These are phyloP conservation scores for Hanleya hanleyi DNA, from an alignment of 2,888 invertebrate genomes.

Conservation along the genomic window DNA sequence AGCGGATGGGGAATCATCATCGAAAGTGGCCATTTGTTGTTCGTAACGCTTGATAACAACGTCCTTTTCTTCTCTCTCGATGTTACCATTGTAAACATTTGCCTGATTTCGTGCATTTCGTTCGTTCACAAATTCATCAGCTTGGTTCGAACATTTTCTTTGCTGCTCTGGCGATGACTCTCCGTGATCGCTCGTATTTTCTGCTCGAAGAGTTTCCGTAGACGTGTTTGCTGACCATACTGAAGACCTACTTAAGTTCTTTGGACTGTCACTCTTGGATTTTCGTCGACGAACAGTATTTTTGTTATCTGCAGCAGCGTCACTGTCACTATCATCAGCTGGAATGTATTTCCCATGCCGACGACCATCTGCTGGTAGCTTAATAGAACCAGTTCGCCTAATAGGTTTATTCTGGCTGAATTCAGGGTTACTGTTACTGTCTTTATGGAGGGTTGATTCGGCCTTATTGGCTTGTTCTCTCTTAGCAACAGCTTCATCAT, in stretches of 20 bases:
- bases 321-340: conserved; percentile 62
- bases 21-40: neutral
- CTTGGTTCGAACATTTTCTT: conserved; percentile 24
- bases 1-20: conserved; percentile 52
- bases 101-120: neutral
- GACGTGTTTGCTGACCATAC: conserved; percentile 64
- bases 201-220: conserved; percentile 62
- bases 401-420: conserved; percentile 33
- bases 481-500: conserved; percentile 63
- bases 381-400: conserved; percentile 45
- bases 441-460: conserved; percentile 32
- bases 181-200: conserved; percentile 48
- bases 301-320: conserved; percentile 45
- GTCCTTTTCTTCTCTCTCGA: neutral
- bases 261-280: conserved; percentile 61
- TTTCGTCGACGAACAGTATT: conserved; percentile 46
- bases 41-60: neutral
- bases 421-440: conserved; percentile 40
- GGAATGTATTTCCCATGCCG: conserved; percentile 56
- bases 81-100: too few species aligned
- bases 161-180: conserved; percentile 55
- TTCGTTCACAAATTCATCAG: neutral
- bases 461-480: conserved; percentile 42
- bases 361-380: conserved; percentile 52
- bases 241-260: conserved; percentile 55